A percentile compares a stretch with the other conserved stretches of the same genome.
Conservation (phyloP, 2,113 vertebrate species). For the Dromiciops gliroides region DNA sequence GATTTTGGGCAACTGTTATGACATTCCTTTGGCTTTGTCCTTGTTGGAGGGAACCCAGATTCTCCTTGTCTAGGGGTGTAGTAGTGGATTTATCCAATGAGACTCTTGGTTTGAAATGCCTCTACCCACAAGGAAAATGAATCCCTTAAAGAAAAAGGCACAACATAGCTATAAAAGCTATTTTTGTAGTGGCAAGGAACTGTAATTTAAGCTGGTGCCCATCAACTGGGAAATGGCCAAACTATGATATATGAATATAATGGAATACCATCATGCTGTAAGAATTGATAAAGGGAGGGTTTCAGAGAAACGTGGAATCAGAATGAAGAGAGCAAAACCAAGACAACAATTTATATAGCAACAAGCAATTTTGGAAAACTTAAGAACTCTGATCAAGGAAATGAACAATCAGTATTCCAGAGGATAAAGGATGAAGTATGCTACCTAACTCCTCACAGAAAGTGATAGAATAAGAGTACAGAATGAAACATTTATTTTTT, state of each 20-base stretch:
- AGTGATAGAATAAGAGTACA: background rate
- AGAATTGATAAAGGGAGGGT: background rate
- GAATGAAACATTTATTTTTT: background rate
- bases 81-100: background rate
- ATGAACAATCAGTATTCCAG: background rate
- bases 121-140: background rate
- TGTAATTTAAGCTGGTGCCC: background rate
- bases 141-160: background rate
- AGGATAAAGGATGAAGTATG: background rate
- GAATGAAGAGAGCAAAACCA: background rate
- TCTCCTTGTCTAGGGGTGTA: background rate
- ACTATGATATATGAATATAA: background rate
- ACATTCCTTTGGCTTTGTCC: background rate
- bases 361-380: background rate
- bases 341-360: background rate
- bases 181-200: background rate
- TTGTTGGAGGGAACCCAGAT: background rate
- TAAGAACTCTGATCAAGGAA: background rate
- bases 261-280: background rate
- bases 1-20: background rate
- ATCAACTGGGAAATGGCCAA: background rate
- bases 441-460: background rate
- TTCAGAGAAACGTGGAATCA: background rate
- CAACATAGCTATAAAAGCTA: background rate
- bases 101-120: background rate